Conservation (phyloP, 2,113 vertebrate species). For the Clinocottus analis region DNA sequence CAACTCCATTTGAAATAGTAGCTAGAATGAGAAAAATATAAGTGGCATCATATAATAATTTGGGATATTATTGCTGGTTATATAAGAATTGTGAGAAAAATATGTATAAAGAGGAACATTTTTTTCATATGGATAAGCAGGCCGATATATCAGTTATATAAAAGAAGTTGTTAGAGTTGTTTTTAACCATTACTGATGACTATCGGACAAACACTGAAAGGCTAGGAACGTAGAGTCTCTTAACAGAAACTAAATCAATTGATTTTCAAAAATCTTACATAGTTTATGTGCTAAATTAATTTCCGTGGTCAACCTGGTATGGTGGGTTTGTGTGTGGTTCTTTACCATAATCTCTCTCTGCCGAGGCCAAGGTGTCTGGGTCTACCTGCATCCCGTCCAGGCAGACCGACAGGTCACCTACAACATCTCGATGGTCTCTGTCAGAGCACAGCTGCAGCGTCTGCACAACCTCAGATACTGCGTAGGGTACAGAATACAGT, state of each 20-base stretch:
- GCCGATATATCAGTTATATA: not conserved
- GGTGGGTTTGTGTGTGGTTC: slow-evolving; percentile 42
- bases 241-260: not conserved
- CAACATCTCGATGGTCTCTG: slow-evolving; percentile 86
- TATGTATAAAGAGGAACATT: too few species aligned
- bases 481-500: not conserved
- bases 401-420: slow-evolving; percentile 92
- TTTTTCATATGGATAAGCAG: too few species aligned
- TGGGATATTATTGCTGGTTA: not conserved
- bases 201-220: too few species aligned
- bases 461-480: slow-evolving; percentile 93
- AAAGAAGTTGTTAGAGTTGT: not conserved
- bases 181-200: not conserved
- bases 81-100: not conserved
- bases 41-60: not conserved
- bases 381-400: slow-evolving; percentile 93
- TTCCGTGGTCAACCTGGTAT: not conserved
- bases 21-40: slow-evolving; percentile 66
- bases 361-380: slow-evolving; percentile 79
- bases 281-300: not conserved
- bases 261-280: not conserved
- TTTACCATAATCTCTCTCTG: slow-evolving; percentile 78
- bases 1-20: slow-evolving; percentile 83
- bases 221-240: not conserved
- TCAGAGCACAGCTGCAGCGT: slow-evolving; percentile 90